Evolutionary conservation across 2,888 invertebrate species (phyloP), one percentile per base, ranked within the genome.

Genomic region (Hipparchia sbordonii): DNA sequence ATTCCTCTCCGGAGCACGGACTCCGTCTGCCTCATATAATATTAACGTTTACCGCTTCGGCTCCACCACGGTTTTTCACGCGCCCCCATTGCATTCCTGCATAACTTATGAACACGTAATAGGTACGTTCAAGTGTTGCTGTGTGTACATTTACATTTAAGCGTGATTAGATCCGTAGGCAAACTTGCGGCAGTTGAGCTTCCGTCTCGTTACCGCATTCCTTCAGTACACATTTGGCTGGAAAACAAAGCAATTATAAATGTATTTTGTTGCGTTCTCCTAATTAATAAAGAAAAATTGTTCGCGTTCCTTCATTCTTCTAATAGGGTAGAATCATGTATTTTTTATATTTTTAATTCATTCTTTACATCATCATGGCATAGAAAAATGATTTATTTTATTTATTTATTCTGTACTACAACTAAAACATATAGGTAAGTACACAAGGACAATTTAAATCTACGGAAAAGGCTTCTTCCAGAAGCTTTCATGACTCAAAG

Each of bases 101-200:
- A 93, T 93, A 86, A 89, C 88, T 90, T 84, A 92, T 92, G 90
- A 92, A 89, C 78, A 82, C 85, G 87, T 91, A 91, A 91, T 93
- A 90, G 89, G 86, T 86, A 87, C 87, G 79, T 79, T 90, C 86
- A 85, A 89, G 85, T 83, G 84, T 84, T 87, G 84, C 83, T 52
- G 85, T 89, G 88, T 89, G 87, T 89, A 87, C 89, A 84, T 87
- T 84, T 87, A 83, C 83, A 79, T 85, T 86, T 82, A 81, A 84
- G 83, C 81, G 76, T 85, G 84, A 89, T 89, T 88, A 86, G 84
- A 71, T 73, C 71, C 70, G 76, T 75, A 67, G 67, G 73, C 70
- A 72, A 73, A 72, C 73, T 70, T 63, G 69, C 57, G 69, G 71
- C 71, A 73, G 73, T 74, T 63, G 65, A 67, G 70, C 60, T 71